A percentile compares a stretch with the other conserved stretches of the same genome.
These are phyloP conservation scores for Gnathonemus echidnorhynchus DNA, from an alignment of 2,113 vertebrate genomes.

Conservation along the genomic window DNA sequence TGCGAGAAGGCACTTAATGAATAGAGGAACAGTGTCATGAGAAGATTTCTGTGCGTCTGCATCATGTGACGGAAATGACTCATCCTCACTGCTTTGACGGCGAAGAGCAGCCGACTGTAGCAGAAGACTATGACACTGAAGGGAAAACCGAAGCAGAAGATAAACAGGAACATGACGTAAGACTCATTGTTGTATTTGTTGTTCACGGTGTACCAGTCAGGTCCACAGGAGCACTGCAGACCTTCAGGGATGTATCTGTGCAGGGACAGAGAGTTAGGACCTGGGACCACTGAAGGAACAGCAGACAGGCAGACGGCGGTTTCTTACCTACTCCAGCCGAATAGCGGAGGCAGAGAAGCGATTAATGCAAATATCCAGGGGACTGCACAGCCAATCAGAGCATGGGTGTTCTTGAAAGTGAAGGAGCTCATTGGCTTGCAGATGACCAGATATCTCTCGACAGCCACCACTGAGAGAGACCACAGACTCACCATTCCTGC, in stretches of 20 bases:
- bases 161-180: conserved; percentile 63
- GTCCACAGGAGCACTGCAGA: conserved; percentile 63
- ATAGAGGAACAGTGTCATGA: background rate
- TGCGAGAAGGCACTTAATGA: background rate
- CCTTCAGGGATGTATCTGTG: conserved; percentile 66
- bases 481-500: conserved; percentile 66
- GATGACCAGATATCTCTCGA: conserved; percentile 64
- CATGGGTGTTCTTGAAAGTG: conserved; percentile 53
- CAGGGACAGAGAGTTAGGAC: background rate
- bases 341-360: conserved; percentile 52
- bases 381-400: conserved; percentile 50
- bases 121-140: conserved; percentile 59
- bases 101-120: conserved; percentile 60
- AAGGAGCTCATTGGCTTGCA: conserved; percentile 65
- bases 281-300: background rate
- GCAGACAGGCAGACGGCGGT: background rate
- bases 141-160: conserved; percentile 65
- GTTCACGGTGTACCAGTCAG: conserved; percentile 64
- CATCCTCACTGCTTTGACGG: conserved; percentile 51
- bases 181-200: conserved; percentile 67
- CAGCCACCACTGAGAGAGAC: conserved; percentile 61
- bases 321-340: conserved; percentile 65
- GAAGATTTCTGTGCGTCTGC: background rate
- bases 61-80: background rate
- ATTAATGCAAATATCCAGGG: conserved; percentile 51